Base-by-base conservation (phyloP, 2,113 vertebrate genomes). In the Blennius ocellaris region DNA sequence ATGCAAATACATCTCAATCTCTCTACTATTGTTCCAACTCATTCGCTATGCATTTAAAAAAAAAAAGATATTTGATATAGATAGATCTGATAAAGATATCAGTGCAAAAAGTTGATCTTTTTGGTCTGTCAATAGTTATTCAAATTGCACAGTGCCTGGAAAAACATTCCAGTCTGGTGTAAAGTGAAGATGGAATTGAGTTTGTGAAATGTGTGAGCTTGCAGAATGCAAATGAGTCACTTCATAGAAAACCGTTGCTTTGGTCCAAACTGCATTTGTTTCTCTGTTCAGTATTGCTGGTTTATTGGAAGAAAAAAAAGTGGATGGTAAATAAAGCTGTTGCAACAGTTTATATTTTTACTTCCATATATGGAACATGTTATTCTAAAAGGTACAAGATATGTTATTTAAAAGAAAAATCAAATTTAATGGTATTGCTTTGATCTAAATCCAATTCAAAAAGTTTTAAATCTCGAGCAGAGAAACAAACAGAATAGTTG, bases 141-240 rank as follows among this genome's bases (percentile, higher is more conserved):
- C 66, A 90, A 85, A 87, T 85, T 5, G 37, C 80, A 81, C 43
- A 41, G 61, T 53, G 69, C 54, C 57, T 56, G 50, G 47, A 77
- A 87, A 75, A 81, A 80, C 63, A 81, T 75, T 82, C 55, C 50
- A 74, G 67, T 16, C 54, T 81, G 44, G 67, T 72, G 74, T 88
- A 80, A 71, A 86, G 51, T 76, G 80, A 79, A 87, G 71, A 84
- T 87, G 83, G 55, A 88, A 85, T 85, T 78, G 77, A 82, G 56
- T 88, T 76, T 85, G 62, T 75, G 73, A 82, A 83, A 76, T 80
- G 78, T 66, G 71, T 84, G 81, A 86, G 86, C 76, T 81, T 65
- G 74, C 84, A 85, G 76, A 85, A 88, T 88, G 76, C 80, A 92
- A 90, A 91, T 88, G 53, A 72, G 55, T 57, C 38, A 52, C 58